phyloP scores from a whole-genome alignment of 2,888 invertebrate species.

The Agrotis exclamationis region DNA sequence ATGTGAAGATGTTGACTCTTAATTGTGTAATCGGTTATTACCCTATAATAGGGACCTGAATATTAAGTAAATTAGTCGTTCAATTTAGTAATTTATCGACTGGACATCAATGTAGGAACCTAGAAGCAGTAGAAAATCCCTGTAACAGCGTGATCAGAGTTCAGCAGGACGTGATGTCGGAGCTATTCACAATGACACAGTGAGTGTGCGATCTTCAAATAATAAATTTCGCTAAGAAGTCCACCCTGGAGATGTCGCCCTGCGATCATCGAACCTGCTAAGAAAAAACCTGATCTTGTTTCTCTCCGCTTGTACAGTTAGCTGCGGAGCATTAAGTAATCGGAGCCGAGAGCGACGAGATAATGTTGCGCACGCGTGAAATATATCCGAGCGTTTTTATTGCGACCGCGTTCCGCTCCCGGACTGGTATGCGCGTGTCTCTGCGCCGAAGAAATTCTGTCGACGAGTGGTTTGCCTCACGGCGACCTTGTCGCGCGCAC shows the following conservation, averaged over 20 bases:
- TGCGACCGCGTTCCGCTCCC: slow-evolving; percentile 87
- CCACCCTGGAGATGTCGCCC: slow-evolving; percentile 79
- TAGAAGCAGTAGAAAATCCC: not conserved
- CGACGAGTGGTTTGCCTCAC: slow-evolving; percentile 90
- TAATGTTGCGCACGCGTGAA: slow-evolving; percentile 91
- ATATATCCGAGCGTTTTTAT: slow-evolving; percentile 90
- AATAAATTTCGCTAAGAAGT: slow-evolving; percentile 68
- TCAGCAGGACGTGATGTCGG: not conserved
- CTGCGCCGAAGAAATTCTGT: slow-evolving; percentile 88
- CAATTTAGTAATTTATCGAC: not conserved
- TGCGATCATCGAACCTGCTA: slow-evolving; percentile 86
- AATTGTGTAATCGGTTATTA: slow-evolving; percentile 47
- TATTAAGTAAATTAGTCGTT: not conserved
- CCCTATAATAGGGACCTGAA: slow-evolving; percentile 11
- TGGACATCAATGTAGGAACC: not conserved
- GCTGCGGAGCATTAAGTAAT: slow-evolving; percentile 89
- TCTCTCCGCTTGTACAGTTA: slow-evolving; percentile 88
- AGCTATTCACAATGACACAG: slow-evolving; percentile 11
- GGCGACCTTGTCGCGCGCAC: slow-evolving; percentile 86
- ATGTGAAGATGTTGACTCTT: slow-evolving; percentile 35
- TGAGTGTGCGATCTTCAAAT: slow-evolving; percentile 32
- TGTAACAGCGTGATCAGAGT: not conserved
- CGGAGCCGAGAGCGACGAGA: slow-evolving; percentile 88
- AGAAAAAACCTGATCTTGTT: slow-evolving; percentile 89
- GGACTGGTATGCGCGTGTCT: slow-evolving; percentile 85